Base-by-base conservation (phyloP, 2,888 invertebrate species). In the Hyposoter dolosus region DNA sequence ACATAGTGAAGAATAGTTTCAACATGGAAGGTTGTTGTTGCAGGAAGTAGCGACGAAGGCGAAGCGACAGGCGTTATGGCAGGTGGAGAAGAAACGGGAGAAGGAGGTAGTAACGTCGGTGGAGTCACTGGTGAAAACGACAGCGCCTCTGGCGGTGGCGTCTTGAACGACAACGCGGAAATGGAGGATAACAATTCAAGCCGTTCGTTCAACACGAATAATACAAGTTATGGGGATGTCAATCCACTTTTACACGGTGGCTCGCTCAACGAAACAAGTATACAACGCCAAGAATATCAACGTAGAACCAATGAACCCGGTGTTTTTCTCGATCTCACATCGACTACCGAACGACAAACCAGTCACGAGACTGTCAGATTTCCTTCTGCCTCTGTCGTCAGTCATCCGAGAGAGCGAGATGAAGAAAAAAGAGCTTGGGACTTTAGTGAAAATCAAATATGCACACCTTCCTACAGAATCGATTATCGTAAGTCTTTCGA, bases 131-230 rank as follows among this genome's bases (percentile, higher is more conserved):
- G 95, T 94, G 94, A 95, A 94, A 95, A 95, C 94, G 95, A 95
- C 75, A 81, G 77, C 80, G 78, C 72, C 68, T 63, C 82, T 84
- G 88, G 89, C 88, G 77, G 83, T 95, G 94, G n/a, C 94, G 95
- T 95, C 90, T 95, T 95, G 92, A 96, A 95, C 93, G 96, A 96
- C 94, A 96, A 95, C 71, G 85, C 89, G 69, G 89, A 89, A 84
- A 89, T 88, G 86, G 88, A 90, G 69, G 89, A 89, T 32, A 88
- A 83, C 84, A 84, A 88, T 82, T 89, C 88, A 71, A 66, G 85
- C 19, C 88, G 88, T 63, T 89, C 89, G 19, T 88, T 82, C 56
- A 88, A 86, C 60, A 79, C 80, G 71, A 87, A 80, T 69, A 90
- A 91, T 79, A 88, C 91, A 6, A 87, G 88, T 75, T 92, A 91